A percentile compares a stretch with the other conserved stretches of the same genome.
Conservation (phyloP, 2,113 vertebrate genomes). For the Muntiacus muntjak region DNA sequence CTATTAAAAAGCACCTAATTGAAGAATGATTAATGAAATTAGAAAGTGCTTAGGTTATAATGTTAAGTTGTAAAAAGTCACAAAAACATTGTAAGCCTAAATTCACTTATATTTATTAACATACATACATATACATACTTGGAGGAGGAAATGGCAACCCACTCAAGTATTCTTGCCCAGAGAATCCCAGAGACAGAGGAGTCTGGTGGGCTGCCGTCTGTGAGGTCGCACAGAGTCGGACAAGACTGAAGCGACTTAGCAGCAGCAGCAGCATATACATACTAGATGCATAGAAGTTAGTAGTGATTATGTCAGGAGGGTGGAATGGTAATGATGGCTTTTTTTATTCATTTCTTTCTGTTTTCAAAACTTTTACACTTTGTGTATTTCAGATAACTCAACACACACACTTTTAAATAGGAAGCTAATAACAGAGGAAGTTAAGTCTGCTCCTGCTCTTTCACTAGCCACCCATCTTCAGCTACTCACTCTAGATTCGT, state of each 20-base stretch:
- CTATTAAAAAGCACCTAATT: slow-evolving; percentile 4
- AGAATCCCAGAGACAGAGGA: too few relatives aligned
- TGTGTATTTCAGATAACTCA: not conserved
- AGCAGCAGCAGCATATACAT: not conserved
- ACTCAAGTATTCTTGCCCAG: too few relatives aligned
- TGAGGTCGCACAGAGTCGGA: too few relatives aligned
- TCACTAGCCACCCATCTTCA: not conserved
- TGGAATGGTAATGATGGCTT: not conserved
- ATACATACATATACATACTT: not conserved
- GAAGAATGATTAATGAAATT: not conserved
- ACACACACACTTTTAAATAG: not conserved
- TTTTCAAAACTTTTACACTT: not conserved
- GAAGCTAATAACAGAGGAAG: not conserved
- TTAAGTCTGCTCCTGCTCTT: not conserved
- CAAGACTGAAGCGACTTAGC: too few relatives aligned
- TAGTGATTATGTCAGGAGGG: not conserved
- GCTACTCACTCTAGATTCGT: not conserved
- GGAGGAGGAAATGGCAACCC: too few relatives aligned
- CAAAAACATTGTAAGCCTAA: not conserved
- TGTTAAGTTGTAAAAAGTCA: not conserved
- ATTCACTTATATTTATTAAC: not conserved
- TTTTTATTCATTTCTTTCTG: not conserved
- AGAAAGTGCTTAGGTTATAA: not conserved
- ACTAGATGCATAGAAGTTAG: not conserved
- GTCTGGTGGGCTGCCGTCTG: too few relatives aligned